Evolutionary conservation across 2,888 invertebrate species (phyloP).

Genomic region (Pseudococcus longispinus): DNA sequence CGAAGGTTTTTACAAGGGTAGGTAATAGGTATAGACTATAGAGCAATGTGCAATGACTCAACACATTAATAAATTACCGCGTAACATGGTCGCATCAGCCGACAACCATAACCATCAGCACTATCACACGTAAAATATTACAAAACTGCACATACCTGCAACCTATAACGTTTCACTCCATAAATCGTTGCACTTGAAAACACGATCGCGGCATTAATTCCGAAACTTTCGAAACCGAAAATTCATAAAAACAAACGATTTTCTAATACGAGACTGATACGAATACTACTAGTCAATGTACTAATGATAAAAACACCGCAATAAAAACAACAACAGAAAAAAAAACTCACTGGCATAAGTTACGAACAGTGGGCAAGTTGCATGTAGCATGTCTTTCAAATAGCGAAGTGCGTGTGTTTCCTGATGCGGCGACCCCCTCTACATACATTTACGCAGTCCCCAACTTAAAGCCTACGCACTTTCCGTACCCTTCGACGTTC

Average conservation of each 20-base stretch:
- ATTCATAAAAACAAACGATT: conserved; percentile 7
- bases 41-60: not conserved
- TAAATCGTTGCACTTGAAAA: conserved; percentile 24
- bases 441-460: conserved; percentile 53
- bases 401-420: conserved; percentile 55
- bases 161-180: conserved; percentile 28
- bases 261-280: not conserved
- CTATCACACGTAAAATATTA: not conserved
- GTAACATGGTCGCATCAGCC: not conserved
- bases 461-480: conserved; percentile 54
- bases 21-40: not conserved
- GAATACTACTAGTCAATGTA: conserved; percentile 11
- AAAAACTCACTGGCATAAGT: conserved; percentile 48
- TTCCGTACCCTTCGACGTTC: conserved; percentile 49
- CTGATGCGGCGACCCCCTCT: conserved; percentile 52
- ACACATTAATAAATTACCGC: not conserved
- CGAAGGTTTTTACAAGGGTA: not conserved
- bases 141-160: conserved; percentile 16
- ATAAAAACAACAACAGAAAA: conserved; percentile 42
- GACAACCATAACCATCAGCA: not conserved
- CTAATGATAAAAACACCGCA: conserved; percentile 29
- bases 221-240: not conserved
- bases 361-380: conserved; percentile 50
- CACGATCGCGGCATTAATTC: not conserved
- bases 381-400: conserved; percentile 53